Evolutionary conservation across 2,113 vertebrate genomes (phyloP).

Genomic region (Caranx ignobilis): DNA sequence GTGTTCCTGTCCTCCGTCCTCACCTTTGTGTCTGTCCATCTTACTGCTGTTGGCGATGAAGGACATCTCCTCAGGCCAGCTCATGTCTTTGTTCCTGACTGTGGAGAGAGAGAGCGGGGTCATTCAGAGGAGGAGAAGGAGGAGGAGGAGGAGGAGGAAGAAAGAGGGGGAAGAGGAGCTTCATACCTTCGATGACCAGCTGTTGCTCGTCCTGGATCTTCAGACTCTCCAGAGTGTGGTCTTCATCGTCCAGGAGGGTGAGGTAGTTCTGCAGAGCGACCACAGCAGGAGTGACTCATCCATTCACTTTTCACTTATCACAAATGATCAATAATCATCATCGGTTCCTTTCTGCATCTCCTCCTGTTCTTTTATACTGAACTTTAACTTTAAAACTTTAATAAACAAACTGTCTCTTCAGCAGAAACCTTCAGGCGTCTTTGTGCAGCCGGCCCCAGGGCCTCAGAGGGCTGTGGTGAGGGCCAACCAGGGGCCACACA

Average conservation of each 20-base stretch:
- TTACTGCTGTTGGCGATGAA: conserved; percentile 99
- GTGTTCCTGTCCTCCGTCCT: not conserved
- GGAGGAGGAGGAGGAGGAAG: conserved; percentile 44
- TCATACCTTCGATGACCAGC: conserved; percentile 96
- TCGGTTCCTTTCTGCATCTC: no score
- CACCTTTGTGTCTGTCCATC: conserved; percentile 98
- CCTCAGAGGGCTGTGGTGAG: no score
- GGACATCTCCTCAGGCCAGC: conserved; percentile 99
- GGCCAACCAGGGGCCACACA: no score
- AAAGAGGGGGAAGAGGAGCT: not conserved
- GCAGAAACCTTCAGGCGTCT: no score
- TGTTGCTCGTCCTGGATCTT: conserved; percentile 98
- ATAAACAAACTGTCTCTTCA: no score
- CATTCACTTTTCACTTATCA: not conserved
- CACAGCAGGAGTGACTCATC: not conserved
- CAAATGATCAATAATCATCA: not conserved
- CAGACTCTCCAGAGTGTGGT: conserved; percentile 95
- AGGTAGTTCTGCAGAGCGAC: conserved; percentile 90
- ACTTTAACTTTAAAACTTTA: no score
- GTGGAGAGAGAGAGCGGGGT: conserved; percentile 6
- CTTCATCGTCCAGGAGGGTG: conserved; percentile 96
- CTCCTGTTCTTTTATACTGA: no score
- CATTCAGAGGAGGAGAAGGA: conserved; percentile 19
- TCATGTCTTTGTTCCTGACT: conserved; percentile 99
- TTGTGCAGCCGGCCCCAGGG: no score